Evolutionary conservation across 2,113 vertebrate species (phyloP), one percentile per base, ranked within the genome.

Genomic region (Passer domesticus): DNA sequence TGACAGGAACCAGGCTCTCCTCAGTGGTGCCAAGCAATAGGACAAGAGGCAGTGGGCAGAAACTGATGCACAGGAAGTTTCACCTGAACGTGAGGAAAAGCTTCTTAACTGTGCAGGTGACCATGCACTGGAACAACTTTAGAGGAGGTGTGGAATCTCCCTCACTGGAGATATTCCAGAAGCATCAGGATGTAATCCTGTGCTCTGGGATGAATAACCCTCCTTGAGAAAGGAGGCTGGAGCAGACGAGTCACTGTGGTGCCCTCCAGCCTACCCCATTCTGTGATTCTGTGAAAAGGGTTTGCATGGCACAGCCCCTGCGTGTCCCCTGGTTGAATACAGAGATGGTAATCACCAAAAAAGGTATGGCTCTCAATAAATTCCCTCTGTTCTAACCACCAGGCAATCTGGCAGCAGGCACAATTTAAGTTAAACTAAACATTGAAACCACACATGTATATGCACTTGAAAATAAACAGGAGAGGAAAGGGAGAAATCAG

Each of bases 351-450:
- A 59, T n/a, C 37, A 43, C 28, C 25, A 64, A 58, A 30, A 75
- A 64, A 58, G 35, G 1, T 17, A 50, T n/a, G 18, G 47, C 24
- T 31, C 63, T 70, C 64, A 83, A 77, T 53, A 62, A 58, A 16
- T 55, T 46, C 59, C 50, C 15, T 50, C 46, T 84, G 28, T 53
- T 47, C 39, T 41, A 77, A 53, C 28, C 25, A 20, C 39, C 28
- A 53, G 59, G 14, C 13, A 91, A 95, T 22, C 74, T 87, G 83
- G 41, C 82, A 79, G n/a, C 59, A 85, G 21, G 81, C 62, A 89
- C n/a, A 47, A 58, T 66, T 90, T 90, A 55, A 93, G 70, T 70
- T 84, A 89, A 92, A 89, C 28, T 24, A 94, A 95, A 86, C 64
- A 55, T 39, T 0, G 2, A 74, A 53, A 35, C 39, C 27, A 60